A percentile compares a stretch with the other conserved stretches of the same genome.
Evolutionary conservation across 1,140 invertebrate species (phyloP).

Genomic region (Listronotus oregonensis): DNA sequence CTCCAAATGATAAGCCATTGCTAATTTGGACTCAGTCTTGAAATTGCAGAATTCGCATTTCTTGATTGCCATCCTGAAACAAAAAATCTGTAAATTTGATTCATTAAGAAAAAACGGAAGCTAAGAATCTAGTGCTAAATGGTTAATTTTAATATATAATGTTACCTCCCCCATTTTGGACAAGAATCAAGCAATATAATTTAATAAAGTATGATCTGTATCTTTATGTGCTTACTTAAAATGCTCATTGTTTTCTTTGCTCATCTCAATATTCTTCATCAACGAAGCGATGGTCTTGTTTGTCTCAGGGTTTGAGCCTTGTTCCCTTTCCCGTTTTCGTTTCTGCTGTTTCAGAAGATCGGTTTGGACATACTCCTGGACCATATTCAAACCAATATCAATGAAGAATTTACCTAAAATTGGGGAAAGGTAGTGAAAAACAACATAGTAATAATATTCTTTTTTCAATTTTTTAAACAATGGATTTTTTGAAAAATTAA

Average conservation of each 20-base stretch:
- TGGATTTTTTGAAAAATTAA: no score
- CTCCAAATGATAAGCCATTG: conserved; percentile 88
- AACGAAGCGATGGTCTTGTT: conserved; percentile 78
- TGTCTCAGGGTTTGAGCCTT: conserved; percentile 69
- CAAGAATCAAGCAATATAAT: no score
- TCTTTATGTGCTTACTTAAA: conserved; percentile 60
- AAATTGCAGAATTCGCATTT: conserved; percentile 93
- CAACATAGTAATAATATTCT: no score
- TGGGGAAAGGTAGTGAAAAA: background rate
- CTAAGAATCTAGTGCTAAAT: no score
- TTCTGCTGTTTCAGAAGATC: conserved; percentile 88
- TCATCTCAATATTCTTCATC: conserved; percentile 83
- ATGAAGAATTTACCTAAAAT: conserved; percentile 91
- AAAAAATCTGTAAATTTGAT: no score
- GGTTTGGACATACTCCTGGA: conserved; percentile 90
- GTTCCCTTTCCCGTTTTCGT: conserved; percentile 71
- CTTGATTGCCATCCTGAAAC: conserved; percentile 60
- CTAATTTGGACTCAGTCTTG: conserved; percentile 86
- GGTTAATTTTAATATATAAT: no score
- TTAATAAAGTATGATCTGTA: background rate
- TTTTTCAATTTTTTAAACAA: no score
- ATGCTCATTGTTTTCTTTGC: conserved; percentile 87
- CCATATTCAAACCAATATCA: conserved; percentile 88
- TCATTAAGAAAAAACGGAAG: no score
- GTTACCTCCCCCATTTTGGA: no score